Evolutionary conservation across 2,113 vertebrate genomes (phyloP).

Genomic region (Megaceryle maxima): DNA sequence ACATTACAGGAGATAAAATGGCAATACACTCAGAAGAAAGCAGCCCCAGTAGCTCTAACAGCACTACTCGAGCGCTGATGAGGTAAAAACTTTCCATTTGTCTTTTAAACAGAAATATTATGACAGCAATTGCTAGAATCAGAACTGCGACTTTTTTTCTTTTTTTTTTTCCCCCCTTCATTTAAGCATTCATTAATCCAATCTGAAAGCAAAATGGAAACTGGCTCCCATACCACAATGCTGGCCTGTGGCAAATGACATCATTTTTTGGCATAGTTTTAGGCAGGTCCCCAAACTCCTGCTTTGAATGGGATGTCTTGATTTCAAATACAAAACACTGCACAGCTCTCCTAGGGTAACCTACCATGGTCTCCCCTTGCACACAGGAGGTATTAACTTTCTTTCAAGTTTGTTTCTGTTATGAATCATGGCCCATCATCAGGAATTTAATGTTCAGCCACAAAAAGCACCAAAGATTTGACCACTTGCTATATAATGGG

Average conservation of each 20-base stretch:
- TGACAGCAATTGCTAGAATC: background rate
- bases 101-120: background rate
- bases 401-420: background rate
- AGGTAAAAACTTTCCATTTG: background rate
- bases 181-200: background rate
- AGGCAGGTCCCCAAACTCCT: background rate
- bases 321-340: background rate
- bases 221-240: background rate
- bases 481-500: background rate
- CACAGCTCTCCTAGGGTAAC: background rate
- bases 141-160: background rate
- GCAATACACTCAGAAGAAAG: background rate
- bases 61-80: background rate
- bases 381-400: background rate
- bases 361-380: background rate
- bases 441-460: background rate
- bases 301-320: background rate
- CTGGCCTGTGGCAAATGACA: background rate
- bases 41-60: background rate
- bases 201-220: conserved; percentile 13
- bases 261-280: background rate
- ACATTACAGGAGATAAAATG: background rate
- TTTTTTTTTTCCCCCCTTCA: too few relatives aligned
- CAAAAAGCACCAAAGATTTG: background rate
- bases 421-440: background rate